Evolutionary conservation across 2,797 vertebrate genomes (phyloP).

Genomic region (Cossypha niveicapilla): DNA sequence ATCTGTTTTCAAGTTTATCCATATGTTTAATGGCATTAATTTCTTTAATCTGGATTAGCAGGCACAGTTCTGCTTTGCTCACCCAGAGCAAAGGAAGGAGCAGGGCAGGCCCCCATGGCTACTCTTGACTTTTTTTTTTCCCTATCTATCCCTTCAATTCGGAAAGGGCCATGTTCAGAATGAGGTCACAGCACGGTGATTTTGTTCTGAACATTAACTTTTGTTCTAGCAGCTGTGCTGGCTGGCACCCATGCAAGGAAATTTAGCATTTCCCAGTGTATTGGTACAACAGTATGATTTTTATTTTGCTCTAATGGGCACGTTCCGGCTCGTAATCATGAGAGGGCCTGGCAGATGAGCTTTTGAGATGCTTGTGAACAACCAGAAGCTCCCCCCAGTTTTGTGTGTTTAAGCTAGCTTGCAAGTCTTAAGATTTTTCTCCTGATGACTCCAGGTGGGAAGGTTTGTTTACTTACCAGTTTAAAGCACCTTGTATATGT

Average conservation of each 20-base stretch:
- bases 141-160: background rate
- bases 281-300: conserved; percentile 26
- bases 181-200: background rate
- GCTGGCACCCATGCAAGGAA: conserved; percentile 37
- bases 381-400: background rate
- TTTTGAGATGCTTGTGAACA: conserved; percentile 10
- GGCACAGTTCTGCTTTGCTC: background rate
- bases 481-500: background rate
- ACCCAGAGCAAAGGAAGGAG: background rate
- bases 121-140: background rate
- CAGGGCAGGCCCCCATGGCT: background rate
- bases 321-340: background rate
- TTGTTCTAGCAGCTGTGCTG: conserved; percentile 44
- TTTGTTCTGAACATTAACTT: conserved; percentile 23
- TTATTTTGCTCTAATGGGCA: conserved; percentile 26
- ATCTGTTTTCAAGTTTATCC: background rate
- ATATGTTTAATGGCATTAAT: background rate
- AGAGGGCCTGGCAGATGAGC: background rate
- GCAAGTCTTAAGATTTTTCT: background rate
- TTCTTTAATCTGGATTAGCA: background rate
- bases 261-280: conserved; percentile 16
- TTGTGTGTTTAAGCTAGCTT: background rate
- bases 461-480: background rate
- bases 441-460: background rate
- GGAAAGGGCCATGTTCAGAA: background rate